A percentile compares a stretch with the other conserved stretches of the same genome.
Conservation (phyloP, 1,140 invertebrate species). For the Drosophila subobscura region DNA sequence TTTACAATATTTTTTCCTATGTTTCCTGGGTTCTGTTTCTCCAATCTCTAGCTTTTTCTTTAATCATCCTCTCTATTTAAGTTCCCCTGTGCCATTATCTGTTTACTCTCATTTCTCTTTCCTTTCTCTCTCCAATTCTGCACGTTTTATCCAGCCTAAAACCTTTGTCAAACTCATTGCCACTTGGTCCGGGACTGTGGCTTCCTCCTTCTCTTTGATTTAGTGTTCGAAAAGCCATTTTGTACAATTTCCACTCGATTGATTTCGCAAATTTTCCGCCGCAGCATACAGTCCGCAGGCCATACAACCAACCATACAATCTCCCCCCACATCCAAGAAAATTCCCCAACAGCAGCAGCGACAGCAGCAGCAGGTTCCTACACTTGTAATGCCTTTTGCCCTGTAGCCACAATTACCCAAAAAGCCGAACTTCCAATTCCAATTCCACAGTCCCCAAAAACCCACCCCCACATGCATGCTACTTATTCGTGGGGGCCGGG, state of each 20-base stretch:
- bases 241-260: slow-evolving; percentile 81
- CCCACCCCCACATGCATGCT: slow-evolving; percentile 17
- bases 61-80: too few species aligned
- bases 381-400: slow-evolving; percentile 72
- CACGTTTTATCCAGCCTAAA: slow-evolving; percentile 5
- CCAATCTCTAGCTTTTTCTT: slow-evolving; percentile 3
- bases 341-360: slow-evolving; percentile 6
- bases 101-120: slow-evolving; percentile 2
- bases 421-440: slow-evolving; percentile 70
- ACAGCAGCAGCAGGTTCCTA: slow-evolving; percentile 43
- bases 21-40: background rate
- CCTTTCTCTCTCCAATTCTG: background rate
- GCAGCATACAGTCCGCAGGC: slow-evolving; percentile 54
- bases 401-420: slow-evolving; percentile 79
- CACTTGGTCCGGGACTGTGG: slow-evolving; percentile 12
- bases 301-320: background rate
- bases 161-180: slow-evolving; percentile 38
- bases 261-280: slow-evolving; percentile 79
- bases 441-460: slow-evolving; percentile 34
- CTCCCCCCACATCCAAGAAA: background rate
- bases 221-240: slow-evolving; percentile 75
- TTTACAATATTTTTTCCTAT: background rate
- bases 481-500: slow-evolving; percentile 13
- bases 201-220: slow-evolving; percentile 45
- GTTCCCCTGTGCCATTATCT: background rate